These are phyloP conservation scores for Mungos mungo DNA, from an alignment of 2,113 vertebrate species.

Conservation along the genomic window DNA sequence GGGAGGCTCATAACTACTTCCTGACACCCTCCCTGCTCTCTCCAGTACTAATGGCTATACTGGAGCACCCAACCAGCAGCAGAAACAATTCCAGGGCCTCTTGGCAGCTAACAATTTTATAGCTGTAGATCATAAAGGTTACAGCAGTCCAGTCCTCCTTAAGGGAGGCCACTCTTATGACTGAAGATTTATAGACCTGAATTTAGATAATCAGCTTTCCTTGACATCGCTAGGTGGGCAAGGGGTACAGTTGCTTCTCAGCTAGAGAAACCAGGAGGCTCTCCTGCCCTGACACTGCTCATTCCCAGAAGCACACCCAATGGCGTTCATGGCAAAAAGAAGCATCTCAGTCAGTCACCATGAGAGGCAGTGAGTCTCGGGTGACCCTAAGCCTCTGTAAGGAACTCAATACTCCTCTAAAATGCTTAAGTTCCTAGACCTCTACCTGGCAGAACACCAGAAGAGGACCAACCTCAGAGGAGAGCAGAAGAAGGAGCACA, in stretches of 20 bases:
- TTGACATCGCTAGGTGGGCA: background rate
- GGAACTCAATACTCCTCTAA: background rate
- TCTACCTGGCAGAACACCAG: background rate
- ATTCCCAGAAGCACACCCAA: background rate
- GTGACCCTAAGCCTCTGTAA: background rate
- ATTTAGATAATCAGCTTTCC: background rate
- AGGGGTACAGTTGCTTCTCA: background rate
- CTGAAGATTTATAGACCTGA: constrained; percentile 30
- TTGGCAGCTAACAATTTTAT: constrained; percentile 60
- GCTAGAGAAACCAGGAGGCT: background rate
- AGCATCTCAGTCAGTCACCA: background rate
- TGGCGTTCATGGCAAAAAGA: background rate
- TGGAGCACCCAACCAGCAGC: background rate
- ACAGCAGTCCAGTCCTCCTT: constrained; percentile 36
- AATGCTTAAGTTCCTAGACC: background rate
- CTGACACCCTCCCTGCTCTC: background rate
- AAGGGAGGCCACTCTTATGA: constrained; percentile 3
- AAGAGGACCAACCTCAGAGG: background rate
- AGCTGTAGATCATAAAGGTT: constrained; percentile 56
- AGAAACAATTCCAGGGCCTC: background rate
- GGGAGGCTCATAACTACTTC: background rate
- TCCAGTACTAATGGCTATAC: background rate
- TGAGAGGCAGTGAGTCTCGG: background rate
- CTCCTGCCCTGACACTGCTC: background rate
- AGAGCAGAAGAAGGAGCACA: background rate